Evolutionary conservation across 2,797 vertebrate species (phyloP).

Genomic region (Phrynocephalus guinanensis): DNA sequence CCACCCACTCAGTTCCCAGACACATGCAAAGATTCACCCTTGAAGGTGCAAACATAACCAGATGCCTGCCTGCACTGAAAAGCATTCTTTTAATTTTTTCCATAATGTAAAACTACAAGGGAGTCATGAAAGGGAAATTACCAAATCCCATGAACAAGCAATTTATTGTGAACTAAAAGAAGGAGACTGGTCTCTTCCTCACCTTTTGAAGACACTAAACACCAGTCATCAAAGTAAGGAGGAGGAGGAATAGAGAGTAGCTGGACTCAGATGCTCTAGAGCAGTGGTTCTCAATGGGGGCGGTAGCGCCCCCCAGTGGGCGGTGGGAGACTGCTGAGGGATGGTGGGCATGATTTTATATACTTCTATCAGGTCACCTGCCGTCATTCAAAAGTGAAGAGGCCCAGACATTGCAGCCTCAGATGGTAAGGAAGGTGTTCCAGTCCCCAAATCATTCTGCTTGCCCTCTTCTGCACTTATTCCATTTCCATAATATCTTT

Average conservation of each 20-base stretch:
- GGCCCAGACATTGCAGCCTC: too few relatives aligned
- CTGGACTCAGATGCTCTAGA: not conserved
- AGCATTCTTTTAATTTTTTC: slow-evolving; percentile 65
- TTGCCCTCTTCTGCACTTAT: too few relatives aligned
- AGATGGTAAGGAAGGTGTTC: too few relatives aligned
- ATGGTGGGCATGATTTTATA: too few relatives aligned
- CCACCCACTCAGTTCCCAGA: not conserved
- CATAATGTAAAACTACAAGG: not conserved
- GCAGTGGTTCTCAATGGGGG: too few relatives aligned
- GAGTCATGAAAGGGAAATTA: slow-evolving; percentile 2
- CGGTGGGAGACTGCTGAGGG: too few relatives aligned
- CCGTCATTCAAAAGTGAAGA: too few relatives aligned
- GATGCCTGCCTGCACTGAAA: slow-evolving; percentile 61
- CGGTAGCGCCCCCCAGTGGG: too few relatives aligned
- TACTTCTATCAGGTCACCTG: too few relatives aligned
- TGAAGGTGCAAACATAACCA: slow-evolving; percentile 31
- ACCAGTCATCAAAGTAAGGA: slow-evolving; percentile 17
- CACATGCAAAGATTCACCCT: not conserved
- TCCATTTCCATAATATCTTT: too few relatives aligned
- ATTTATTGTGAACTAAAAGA: not conserved
- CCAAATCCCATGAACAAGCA: slow-evolving; percentile 20
- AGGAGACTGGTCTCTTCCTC: not conserved
- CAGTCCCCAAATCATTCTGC: too few relatives aligned
- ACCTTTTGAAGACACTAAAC: not conserved
- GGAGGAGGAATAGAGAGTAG: not conserved